Evolutionary conservation across 2,888 invertebrate genomes (phyloP).

Genomic region (Sphinx pinastri): DNA sequence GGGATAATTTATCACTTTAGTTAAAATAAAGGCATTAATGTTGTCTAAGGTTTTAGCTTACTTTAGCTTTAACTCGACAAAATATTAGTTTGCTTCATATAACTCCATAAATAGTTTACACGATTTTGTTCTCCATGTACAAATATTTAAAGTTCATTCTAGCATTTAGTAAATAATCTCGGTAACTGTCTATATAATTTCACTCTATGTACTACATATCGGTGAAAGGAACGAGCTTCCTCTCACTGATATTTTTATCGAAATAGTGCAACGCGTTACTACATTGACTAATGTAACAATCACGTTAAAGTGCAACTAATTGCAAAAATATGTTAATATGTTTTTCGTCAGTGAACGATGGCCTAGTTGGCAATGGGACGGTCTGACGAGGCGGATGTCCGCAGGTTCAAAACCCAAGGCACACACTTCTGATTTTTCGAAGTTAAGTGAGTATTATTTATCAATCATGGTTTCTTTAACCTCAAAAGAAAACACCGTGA

Average conservation of each 20-base stretch:
- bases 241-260: constrained; percentile 10
- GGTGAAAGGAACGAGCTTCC: background rate
- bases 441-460: no score
- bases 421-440: no score
- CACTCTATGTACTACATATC: background rate
- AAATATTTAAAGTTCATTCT: no score
- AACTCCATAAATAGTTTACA: no score
- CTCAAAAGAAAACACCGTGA: background rate
- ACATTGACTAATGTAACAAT: background rate
- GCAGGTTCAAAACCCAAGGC: no score
- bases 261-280: background rate
- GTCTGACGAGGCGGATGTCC: no score
- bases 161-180: background rate
- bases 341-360: background rate
- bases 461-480: background rate
- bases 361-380: background rate
- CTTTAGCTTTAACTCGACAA: no score
- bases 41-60: no score
- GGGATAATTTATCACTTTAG: no score
- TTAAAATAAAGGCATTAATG: no score
- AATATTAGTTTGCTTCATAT: no score
- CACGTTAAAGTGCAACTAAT: background rate
- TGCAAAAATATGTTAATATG: constrained; percentile 4
- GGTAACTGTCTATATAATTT: background rate
- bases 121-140: no score